These are phyloP conservation scores for Melitaea cinxia DNA, from an alignment of 1,140 invertebrate species.

Conservation along the genomic window DNA sequence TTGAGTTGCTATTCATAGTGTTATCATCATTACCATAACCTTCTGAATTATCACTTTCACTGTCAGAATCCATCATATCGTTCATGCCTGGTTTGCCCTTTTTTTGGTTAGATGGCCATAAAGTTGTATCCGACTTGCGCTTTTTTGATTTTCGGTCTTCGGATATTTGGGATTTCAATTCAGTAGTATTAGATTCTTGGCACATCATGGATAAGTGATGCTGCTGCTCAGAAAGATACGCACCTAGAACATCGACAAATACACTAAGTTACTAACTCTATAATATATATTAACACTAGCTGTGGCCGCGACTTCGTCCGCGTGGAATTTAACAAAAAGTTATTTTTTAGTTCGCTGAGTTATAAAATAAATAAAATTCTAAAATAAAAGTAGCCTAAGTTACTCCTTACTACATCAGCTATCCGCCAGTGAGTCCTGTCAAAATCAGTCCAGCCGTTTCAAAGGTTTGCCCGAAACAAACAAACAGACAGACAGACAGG, in stretches of 20 bases:
- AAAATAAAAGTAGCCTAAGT: no score
- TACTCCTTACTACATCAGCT: no score
- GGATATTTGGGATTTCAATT: constrained; percentile 47
- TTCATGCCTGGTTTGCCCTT: constrained; percentile 70
- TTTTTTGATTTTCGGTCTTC: constrained; percentile 75
- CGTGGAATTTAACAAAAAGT: no score
- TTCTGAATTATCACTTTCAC: constrained; percentile 84
- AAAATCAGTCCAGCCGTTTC: no score
- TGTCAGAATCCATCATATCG: constrained; percentile 83
- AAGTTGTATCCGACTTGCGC: constrained; percentile 68
- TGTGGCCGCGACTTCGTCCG: no score
- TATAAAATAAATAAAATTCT: no score
- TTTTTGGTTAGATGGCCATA: constrained; percentile 62
- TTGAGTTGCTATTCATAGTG: constrained; percentile 76
- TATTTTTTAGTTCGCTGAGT: no score
- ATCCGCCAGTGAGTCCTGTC: no score
- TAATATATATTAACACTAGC: no score
- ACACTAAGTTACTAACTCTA: no score
- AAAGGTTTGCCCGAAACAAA: no score
- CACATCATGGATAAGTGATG: constrained; percentile 75
- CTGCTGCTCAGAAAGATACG: constrained; percentile 77
- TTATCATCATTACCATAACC: constrained; percentile 81
- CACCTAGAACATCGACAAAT: constrained; percentile 47
- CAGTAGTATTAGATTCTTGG: constrained; percentile 50
- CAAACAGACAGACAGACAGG: no score